phyloP scores from a whole-genome alignment of 2,888 invertebrate genomes.

The Ochropleura plecta region DNA sequence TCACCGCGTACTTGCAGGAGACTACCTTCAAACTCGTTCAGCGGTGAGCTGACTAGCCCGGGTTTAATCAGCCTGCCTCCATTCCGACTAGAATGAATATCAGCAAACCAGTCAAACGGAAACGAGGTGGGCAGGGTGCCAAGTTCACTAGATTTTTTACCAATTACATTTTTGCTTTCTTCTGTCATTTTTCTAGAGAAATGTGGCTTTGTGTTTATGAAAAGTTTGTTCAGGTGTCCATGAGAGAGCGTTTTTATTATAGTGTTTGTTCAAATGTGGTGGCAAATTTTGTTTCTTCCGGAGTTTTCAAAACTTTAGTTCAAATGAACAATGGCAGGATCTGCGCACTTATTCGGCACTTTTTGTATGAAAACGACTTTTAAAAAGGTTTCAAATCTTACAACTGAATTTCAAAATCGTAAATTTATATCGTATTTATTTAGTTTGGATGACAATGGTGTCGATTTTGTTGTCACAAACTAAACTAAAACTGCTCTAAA shows the following conservation, averaged over 20 bases:
- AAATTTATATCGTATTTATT: too few relatives aligned
- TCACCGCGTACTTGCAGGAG: background rate
- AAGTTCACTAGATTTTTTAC: constrained; percentile 28
- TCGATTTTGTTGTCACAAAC: too few relatives aligned
- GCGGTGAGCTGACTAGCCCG: constrained; percentile 13
- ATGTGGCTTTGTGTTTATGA: background rate
- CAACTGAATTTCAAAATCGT: too few relatives aligned
- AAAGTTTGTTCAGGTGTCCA: constrained; percentile 6
- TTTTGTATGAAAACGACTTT: too few relatives aligned
- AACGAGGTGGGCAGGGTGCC: constrained; percentile 48
- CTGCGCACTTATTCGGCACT: too few relatives aligned
- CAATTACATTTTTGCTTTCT: constrained; percentile 28
- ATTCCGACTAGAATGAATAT: constrained; percentile 43
- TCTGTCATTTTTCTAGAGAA: constrained; percentile 25
- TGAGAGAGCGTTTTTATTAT: background rate
- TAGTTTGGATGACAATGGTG: too few relatives aligned
- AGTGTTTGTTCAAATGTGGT: background rate
- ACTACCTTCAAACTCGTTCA: constrained; percentile 11
- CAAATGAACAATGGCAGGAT: background rate
- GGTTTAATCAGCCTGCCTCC: constrained; percentile 44
- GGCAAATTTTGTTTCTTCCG: background rate
- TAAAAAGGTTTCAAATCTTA: too few relatives aligned
- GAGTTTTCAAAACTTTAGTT: background rate
- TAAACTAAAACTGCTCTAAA: too few relatives aligned
- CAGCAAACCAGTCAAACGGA: constrained; percentile 32